Evolutionary conservation across 2,888 invertebrate species (phyloP).

Genomic region (Leucania comma): DNA sequence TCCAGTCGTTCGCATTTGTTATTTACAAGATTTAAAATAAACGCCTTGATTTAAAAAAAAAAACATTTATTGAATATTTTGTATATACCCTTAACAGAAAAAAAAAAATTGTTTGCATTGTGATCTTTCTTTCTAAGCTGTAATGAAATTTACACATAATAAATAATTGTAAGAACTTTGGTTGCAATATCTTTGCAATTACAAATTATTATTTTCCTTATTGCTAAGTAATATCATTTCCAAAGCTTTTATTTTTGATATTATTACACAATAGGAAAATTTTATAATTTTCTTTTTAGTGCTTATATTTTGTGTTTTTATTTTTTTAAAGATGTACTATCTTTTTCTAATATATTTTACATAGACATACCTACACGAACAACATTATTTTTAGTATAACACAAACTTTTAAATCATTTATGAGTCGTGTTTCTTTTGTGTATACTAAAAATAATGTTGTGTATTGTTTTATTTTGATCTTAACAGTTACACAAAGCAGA

Average conservation of each 20-base stretch:
- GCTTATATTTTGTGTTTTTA: constrained; percentile 18
- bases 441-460: constrained; percentile 22
- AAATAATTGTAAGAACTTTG: constrained; percentile 13
- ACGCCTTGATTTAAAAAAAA: constrained; percentile 50
- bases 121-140: constrained; percentile 24
- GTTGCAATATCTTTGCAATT: constrained; percentile 12
- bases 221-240: constrained; percentile 6
- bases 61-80: constrained; percentile 57
- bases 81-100: constrained; percentile 37
- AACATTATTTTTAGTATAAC: constrained; percentile 16
- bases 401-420: background rate
- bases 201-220: constrained; percentile 8
- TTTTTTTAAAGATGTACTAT: constrained; percentile 13
- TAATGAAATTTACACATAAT: constrained; percentile 20
- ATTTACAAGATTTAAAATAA: constrained; percentile 26
- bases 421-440: background rate
- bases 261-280: constrained; percentile 20
- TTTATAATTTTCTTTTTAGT: constrained; percentile 2
- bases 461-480: constrained; percentile 31
- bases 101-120: constrained; percentile 35
- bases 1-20: constrained; percentile 28
- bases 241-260: constrained; percentile 2
- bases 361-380: constrained; percentile 14
- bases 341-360: constrained; percentile 35
- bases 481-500: constrained; percentile 21